Percentiles rank a stretch among this genome's conserved stretches.
These are phyloP conservation scores for Mungos mungo DNA, from an alignment of 2,113 vertebrate genomes.

Conservation along the genomic window DNA sequence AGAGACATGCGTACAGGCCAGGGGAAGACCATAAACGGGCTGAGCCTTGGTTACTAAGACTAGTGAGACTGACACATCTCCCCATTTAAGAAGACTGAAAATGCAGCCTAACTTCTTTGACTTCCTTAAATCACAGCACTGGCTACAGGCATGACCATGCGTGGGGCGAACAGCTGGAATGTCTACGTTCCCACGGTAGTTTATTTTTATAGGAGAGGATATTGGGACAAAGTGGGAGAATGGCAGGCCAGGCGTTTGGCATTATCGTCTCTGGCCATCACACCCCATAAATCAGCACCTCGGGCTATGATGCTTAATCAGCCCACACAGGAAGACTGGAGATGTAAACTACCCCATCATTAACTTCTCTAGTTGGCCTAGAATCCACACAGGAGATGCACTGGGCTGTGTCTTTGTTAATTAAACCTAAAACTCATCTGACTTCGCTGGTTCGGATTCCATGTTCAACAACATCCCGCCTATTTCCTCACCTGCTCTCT, in stretches of 20 bases:
- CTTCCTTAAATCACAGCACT: neutral
- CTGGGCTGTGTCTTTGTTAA: neutral
- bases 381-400: neutral
- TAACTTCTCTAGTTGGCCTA: neutral
- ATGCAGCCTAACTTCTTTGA: neutral
- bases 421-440: neutral
- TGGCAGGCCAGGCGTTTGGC: neutral
- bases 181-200: neutral
- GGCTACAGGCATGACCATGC: neutral
- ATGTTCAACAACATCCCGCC: neutral
- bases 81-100: neutral
- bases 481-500: neutral
- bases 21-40: neutral
- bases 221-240: neutral
- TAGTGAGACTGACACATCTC: neutral
- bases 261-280: neutral
- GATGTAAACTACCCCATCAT: neutral
- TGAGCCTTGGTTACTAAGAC: neutral
- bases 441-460: neutral
- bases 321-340: neutral
- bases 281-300: neutral
- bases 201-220: neutral
- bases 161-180: neutral
- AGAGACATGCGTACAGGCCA: neutral
- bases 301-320: neutral